Percentiles rank a stretch among this genome's conserved stretches.
These are phyloP conservation scores for Xylophagus ater DNA, from an alignment of 2,888 invertebrate species.

Conservation along the genomic window DNA sequence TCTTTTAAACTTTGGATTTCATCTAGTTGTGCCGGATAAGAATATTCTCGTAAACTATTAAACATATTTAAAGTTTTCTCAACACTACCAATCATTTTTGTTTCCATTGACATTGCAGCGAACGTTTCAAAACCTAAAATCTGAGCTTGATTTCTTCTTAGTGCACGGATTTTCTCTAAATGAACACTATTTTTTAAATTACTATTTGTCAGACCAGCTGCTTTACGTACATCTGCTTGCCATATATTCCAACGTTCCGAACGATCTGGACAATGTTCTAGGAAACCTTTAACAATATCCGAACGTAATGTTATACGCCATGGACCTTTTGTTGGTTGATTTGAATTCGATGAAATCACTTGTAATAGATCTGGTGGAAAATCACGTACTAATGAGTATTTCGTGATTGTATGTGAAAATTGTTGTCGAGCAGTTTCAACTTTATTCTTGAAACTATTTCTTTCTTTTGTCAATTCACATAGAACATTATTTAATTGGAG, in stretches of 20 bases:
- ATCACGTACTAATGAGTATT: constrained; percentile 54
- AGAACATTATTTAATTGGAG: constrained; percentile 45
- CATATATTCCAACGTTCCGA: constrained; percentile 72
- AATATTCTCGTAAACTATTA: constrained; percentile 52
- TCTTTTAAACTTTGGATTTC: constrained; percentile 61
- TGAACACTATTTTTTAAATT: constrained; percentile 57
- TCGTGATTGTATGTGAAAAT: constrained; percentile 55
- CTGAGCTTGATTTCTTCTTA: constrained; percentile 59
- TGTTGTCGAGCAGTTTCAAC: constrained; percentile 51
- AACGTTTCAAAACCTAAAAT: constrained; percentile 67
- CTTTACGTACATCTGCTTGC: constrained; percentile 63
- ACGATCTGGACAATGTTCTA: constrained; percentile 76
- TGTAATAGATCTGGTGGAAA: constrained; percentile 61
- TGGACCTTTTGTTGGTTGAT: constrained; percentile 56
- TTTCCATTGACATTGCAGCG: constrained; percentile 83
- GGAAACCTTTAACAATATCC: constrained; percentile 57
- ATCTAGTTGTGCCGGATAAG: constrained; percentile 60
- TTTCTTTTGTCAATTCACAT: constrained; percentile 46
- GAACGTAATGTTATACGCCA: constrained; percentile 75
- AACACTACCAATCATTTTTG: constrained; percentile 78
- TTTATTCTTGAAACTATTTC: constrained; percentile 54
- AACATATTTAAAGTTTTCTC: constrained; percentile 63
- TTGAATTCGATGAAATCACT: constrained; percentile 51
- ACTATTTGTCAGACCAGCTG: constrained; percentile 53
- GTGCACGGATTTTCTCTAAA: constrained; percentile 64